A percentile compares a stretch with the other conserved stretches of the same genome.
Conservation (phyloP, 2,113 vertebrate species). For the Siniperca chuatsi region DNA sequence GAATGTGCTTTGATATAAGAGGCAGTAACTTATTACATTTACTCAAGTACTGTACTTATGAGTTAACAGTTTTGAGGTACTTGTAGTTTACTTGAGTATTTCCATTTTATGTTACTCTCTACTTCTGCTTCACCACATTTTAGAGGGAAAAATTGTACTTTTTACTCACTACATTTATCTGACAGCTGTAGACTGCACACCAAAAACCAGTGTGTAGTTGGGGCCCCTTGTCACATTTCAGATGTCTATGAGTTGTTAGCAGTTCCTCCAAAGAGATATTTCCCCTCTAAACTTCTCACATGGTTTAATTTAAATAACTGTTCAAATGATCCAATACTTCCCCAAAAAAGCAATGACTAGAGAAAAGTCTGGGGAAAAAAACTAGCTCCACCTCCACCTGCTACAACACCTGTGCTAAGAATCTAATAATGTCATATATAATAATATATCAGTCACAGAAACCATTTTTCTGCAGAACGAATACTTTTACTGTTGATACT, state of each 20-base stretch:
- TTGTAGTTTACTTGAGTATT: background rate
- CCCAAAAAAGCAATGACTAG: background rate
- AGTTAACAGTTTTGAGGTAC: background rate
- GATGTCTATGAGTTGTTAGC: background rate
- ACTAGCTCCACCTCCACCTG: background rate
- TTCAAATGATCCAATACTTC: background rate
- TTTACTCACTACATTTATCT: background rate
- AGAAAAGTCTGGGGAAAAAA: background rate
- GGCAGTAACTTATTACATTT: background rate
- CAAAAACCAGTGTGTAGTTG: background rate
- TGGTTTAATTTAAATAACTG: background rate
- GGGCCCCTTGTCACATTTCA: background rate
- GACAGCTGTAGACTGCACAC: background rate
- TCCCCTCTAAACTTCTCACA: background rate
- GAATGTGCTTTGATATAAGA: constrained; percentile 10
- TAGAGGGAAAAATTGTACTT: background rate
- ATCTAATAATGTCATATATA: background rate
- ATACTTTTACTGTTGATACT: background rate
- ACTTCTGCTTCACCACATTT: background rate
- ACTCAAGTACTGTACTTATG: background rate
- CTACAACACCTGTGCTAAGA: background rate
- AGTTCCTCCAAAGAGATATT: background rate
- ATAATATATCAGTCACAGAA: background rate
- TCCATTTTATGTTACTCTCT: background rate
- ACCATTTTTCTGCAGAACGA: background rate